phyloP scores from a whole-genome alignment of 1,140 invertebrate species.

The Sitobion miscanthi region DNA sequence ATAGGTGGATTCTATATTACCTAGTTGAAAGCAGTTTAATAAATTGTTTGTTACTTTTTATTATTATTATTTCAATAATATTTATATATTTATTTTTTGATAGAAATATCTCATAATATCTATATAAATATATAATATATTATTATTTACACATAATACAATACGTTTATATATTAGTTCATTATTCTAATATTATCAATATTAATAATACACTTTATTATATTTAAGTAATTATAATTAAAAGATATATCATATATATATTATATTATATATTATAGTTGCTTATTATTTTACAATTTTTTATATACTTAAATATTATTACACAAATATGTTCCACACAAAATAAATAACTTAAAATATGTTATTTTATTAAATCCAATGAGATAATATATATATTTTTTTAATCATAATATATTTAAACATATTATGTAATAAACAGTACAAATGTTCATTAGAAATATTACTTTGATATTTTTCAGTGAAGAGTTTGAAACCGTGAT shows the following conservation, averaged over 20 bases:
- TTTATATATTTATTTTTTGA: not conserved
- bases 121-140: not conserved
- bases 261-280: not conserved
- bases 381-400: conserved; percentile 8
- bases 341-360: conserved; percentile 9
- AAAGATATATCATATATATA: not conserved
- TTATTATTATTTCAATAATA: conserved; percentile 13
- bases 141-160: not conserved
- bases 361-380: not conserved
- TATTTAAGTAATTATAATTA: not conserved
- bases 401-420: not conserved
- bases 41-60: conserved; percentile 1
- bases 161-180: conserved; percentile 6
- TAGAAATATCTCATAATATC: not conserved
- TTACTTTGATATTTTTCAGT: conserved; percentile 67
- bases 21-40: conserved; percentile 10
- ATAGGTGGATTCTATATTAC: conserved; percentile 7
- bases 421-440: conserved; percentile 6
- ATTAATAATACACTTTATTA: not conserved
- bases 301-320: conserved; percentile 12
- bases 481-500: conserved; percentile 87
- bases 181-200: not conserved
- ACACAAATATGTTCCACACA: not conserved
- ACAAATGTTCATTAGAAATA: conserved; percentile 8
- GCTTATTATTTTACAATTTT: not conserved